A percentile compares a stretch with the other conserved stretches of the same genome.
Evolutionary conservation across 23 tunicate species (phyloP).

Genomic region (Styela clava): DNA sequence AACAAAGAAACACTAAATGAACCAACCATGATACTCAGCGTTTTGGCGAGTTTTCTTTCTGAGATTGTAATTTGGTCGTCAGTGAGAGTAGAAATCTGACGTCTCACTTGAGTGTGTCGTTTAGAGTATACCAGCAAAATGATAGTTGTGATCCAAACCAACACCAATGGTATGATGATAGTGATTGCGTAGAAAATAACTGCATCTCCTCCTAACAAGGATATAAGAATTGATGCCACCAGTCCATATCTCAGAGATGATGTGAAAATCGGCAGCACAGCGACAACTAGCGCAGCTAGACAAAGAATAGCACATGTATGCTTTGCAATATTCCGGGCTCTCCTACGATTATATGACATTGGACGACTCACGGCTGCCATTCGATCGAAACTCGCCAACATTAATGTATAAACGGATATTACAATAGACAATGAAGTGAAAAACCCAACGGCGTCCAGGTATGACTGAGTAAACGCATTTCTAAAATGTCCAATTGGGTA

Average conservation of each 20-base stretch:
- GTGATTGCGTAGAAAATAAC: conserved; percentile 32
- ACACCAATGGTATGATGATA: conserved; percentile 44
- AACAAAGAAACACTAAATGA: conserved; percentile 43
- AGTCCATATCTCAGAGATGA: conserved; percentile 28
- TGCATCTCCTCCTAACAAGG: conserved; percentile 30
- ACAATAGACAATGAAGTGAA: conserved; percentile 36
- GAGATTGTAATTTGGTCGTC: conserved; percentile 5
- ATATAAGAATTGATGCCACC: conserved; percentile 39
- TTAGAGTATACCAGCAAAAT: conserved; percentile 22
- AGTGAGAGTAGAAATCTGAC: background rate
- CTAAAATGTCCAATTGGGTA: conserved; percentile 17
- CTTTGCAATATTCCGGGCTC: conserved; percentile 7
- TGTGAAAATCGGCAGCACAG: conserved; percentile 38
- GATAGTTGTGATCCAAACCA: conserved; percentile 46
- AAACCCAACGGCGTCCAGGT: conserved; percentile 35
- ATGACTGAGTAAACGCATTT: conserved; percentile 12
- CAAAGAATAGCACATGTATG: background rate
- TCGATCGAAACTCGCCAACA: conserved; percentile 57
- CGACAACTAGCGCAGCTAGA: background rate
- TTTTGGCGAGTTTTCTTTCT: conserved; percentile 50
- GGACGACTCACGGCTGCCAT: conserved; percentile 44
- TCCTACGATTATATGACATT: conserved; percentile 22
- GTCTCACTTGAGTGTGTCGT: conserved; percentile 11
- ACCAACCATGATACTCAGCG: conserved; percentile 72
- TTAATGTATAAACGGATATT: conserved; percentile 50